These are phyloP conservation scores for Brachystomella parvula DNA, from an alignment of 1,140 invertebrate species.

Conservation along the genomic window DNA sequence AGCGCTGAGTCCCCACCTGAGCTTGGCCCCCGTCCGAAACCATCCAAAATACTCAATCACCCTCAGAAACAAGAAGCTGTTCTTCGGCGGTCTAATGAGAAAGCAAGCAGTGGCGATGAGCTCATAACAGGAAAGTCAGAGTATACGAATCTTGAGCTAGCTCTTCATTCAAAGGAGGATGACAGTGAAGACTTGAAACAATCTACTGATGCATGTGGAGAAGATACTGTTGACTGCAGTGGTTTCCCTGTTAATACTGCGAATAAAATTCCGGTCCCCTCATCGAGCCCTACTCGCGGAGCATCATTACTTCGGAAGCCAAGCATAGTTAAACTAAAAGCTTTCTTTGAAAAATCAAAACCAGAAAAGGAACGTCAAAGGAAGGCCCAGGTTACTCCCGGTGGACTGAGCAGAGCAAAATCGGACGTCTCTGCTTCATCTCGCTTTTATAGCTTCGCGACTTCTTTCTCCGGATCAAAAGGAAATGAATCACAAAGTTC, in stretches of 20 bases:
- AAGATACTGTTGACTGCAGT: constrained; percentile 8
- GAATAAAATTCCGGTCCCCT: background rate
- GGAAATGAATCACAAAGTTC: no score
- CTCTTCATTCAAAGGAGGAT: no score
- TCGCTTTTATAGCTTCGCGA: constrained; percentile 27
- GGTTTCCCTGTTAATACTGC: constrained; percentile 26
- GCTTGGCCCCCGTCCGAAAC: no score
- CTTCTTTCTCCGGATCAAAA: constrained; percentile 24
- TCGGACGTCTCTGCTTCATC: constrained; percentile 32
- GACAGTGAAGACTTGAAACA: no score
- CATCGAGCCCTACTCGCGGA: background rate
- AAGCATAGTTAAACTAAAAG: constrained; percentile 46
- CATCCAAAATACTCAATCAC: no score
- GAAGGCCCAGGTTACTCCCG: constrained; percentile 22
- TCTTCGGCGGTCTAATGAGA: no score
- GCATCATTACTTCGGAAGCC: constrained; percentile 40
- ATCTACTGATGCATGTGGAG: background rate
- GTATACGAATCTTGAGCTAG: no score
- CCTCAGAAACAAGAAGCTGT: no score
- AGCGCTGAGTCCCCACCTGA: background rate
- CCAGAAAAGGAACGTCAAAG: constrained; percentile 33
- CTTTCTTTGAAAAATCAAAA: constrained; percentile 45
- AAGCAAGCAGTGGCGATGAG: no score
- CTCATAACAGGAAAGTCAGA: no score
- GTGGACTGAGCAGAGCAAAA: constrained; percentile 35